Percentiles rank a stretch among this genome's conserved stretches.
Conservation (phyloP, 2,888 invertebrate genomes). For the Pandemis corylana region DNA sequence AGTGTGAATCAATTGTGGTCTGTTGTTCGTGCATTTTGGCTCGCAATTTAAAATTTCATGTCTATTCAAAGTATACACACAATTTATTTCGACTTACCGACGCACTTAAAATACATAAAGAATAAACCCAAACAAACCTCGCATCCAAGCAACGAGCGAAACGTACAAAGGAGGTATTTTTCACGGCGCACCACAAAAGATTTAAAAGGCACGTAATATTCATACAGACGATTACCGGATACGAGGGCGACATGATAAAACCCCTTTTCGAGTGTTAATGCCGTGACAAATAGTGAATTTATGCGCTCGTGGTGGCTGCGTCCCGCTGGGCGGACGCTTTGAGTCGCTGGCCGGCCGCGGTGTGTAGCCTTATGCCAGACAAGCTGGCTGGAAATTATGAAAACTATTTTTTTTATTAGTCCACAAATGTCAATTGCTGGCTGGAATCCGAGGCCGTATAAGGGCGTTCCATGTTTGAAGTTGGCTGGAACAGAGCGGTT, state of each 20-base stretch:
- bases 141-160: constrained; percentile 29
- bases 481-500: not conserved
- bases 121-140: constrained; percentile 31
- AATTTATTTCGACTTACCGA: constrained; percentile 13
- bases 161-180: constrained; percentile 42
- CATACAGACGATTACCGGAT: constrained; percentile 76
- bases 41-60: not conserved
- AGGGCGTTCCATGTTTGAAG: not conserved
- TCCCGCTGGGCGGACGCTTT: constrained; percentile 67
- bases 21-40: too few species aligned
- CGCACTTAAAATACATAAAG: constrained; percentile 2
- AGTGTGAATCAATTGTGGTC: too few species aligned
- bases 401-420: constrained; percentile 22
- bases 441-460: constrained; percentile 1
- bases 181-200: constrained; percentile 67
- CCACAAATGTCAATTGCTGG: constrained; percentile 22
- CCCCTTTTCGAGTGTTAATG: constrained; percentile 82
- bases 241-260: constrained; percentile 81
- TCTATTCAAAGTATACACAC: not conserved
- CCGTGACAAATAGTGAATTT: constrained; percentile 84
- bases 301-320: constrained; percentile 74
- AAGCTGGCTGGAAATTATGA: constrained; percentile 21
- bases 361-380: constrained; percentile 9
- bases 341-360: constrained; percentile 10
- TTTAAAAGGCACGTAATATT: constrained; percentile 65